Evolutionary conservation across 2,113 vertebrate species (phyloP), one percentile per base, ranked within the genome.

Genomic region (Prionailurus viverrinus): DNA sequence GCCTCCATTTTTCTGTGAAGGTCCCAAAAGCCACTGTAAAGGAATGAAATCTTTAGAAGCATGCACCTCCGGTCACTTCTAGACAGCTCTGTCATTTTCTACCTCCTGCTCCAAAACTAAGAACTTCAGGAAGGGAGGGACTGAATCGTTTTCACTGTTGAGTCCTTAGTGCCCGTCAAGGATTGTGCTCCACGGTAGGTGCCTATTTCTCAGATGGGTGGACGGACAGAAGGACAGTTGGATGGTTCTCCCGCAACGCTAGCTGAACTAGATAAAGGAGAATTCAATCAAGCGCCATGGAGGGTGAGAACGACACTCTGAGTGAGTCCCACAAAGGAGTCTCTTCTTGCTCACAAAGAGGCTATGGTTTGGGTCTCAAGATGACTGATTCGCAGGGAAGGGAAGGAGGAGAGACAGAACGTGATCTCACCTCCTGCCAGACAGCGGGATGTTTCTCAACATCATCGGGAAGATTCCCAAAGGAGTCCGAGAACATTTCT

Each of bases 391-490:
- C 0, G 3, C 1, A 0, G 33, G 68, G 55, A 63, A 41, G 21
- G 33, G 2, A 13, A 23, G 16, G n/a, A 10, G 25, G 29, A 36
- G 55, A 23, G 9, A n/a, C 19, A 4, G 13, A 9, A 0, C 65
- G 36, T 0, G 36, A 33, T 98, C 99, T 98, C 98, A 99, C 99
- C 14, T 98, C 94, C 98, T 99, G 99, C 99, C 99, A 99, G 33
- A 98, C 97, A 0, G 97, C 27, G 27, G 97, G 82, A 66, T 99
- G 97, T 9, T 97, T 98, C 95, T 99, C 99, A 16, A 99, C 96
- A 18, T 99, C 99, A 29, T 99, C 98, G 61, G 99, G 99, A 96
- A 99, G 99, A 19, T 97, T 97, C 81, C 98, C 99, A 92, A 99
- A 99, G 71, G 97, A 55, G 4, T 99, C 98, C 4, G 99, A 98